Base-by-base conservation (phyloP, 2,888 invertebrate genomes). In the Pecten maximus region DNA sequence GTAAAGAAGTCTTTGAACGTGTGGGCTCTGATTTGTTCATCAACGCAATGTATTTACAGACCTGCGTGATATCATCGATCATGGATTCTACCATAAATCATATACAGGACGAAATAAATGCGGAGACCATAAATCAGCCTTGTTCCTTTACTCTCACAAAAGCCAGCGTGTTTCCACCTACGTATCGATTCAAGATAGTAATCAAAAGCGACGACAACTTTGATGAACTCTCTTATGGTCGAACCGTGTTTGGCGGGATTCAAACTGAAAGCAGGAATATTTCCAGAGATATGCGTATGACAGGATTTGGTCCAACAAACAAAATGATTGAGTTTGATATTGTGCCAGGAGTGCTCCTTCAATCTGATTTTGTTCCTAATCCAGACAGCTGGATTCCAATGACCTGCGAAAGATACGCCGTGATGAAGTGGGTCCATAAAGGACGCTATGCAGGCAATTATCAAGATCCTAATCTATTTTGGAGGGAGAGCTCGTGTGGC, bases 401-500 rank as follows among this genome's bases (percentile, higher is more conserved):
- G 88, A 88, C 91, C 2, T 92, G 92, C 88, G 92, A 90, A 0
- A 91, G 91, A 15, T 93, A 93, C 50, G 93, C 92, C 8, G 92
- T 94, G 39, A 92, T 93, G 90, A 94, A 93, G 50, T 94, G 93
- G 94, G 48, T 89, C 6, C 91, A 93, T 86, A 90, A 90, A 74
- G 90, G 90, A 23, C 23, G 35, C 2, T 40, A 74, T 15, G 87
- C 88, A 0, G 48, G 88, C 2, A 88, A 89, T 74, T 90, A 92
- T 50, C 87, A 60, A 2, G 90, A 92, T 40, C 87, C 91, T 6
- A 90, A 92, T 23, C 40, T 92, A 0, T 48, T 93, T 6, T 94
- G 93, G 94, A 91, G 91, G n/a, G 89, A 92, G 23, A 92, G 92
- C 60, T 91, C 93, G 4, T 92, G 92, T n/a, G 92, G 92, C 39